phyloP scores from a whole-genome alignment of 2,113 vertebrate genomes.

The Catharus minimus region DNA sequence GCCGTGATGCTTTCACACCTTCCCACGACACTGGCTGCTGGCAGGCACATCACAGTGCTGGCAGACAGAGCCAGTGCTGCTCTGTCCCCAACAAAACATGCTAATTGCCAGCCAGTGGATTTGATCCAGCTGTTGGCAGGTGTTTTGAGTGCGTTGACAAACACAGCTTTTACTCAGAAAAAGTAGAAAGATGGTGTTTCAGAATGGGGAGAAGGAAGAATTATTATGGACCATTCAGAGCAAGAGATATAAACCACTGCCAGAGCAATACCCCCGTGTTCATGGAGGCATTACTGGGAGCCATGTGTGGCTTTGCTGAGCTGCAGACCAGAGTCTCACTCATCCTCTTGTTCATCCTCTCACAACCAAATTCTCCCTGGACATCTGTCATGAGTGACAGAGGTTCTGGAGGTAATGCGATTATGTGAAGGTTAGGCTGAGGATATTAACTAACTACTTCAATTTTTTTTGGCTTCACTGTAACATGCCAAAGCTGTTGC shows the following conservation, averaged over 20 bases:
- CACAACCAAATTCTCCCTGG: not conserved
- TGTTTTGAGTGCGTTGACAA: not conserved
- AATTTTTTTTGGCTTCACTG: constrained; percentile 11
- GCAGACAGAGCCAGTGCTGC: not conserved
- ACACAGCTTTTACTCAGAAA: not conserved
- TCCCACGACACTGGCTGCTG: not conserved
- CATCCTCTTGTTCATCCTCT: not conserved
- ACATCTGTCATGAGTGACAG: not conserved
- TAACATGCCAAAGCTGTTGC: constrained; percentile 33
- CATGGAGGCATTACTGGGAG: not conserved
- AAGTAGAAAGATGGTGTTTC: not conserved
- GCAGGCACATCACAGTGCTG: not conserved
- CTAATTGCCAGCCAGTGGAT: not conserved
- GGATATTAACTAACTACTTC: constrained; percentile 24
- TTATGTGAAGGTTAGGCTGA: not conserved
- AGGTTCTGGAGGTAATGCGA: not conserved
- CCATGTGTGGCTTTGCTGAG: not conserved
- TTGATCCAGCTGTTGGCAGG: not conserved
- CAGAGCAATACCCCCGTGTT: fast-evolving
- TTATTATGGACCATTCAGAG: not conserved
- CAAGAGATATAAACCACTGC: not conserved
- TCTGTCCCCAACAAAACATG: not conserved
- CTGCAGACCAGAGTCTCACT: not conserved
- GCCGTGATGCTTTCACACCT: not conserved
- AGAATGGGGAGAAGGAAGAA: not conserved